Percentiles rank a stretch among this genome's conserved stretches.
These are phyloP conservation scores for Ditylenchus dipsaci DNA, from an alignment of 1,140 invertebrate genomes.

Conservation along the genomic window DNA sequence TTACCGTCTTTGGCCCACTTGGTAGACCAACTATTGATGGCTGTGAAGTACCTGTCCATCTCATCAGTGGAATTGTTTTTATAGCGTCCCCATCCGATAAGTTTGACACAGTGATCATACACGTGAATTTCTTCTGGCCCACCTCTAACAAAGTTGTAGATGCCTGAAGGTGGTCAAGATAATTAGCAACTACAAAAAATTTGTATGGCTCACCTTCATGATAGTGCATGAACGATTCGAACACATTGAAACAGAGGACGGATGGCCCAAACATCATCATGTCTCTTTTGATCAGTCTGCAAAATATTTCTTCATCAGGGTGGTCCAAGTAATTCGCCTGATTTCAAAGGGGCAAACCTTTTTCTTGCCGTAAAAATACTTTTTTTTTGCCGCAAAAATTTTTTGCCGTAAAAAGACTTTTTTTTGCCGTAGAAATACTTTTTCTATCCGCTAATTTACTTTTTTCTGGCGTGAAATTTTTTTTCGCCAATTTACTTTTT, in stretches of 20 bases:
- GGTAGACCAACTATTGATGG: conserved; percentile 23
- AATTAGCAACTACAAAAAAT: conserved; percentile 8
- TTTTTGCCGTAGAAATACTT: too few species aligned
- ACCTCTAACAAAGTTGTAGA: conserved; percentile 18
- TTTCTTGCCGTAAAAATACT: too few species aligned
- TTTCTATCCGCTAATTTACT: too few species aligned
- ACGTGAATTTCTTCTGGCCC: conserved; percentile 18
- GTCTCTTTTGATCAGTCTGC: background rate
- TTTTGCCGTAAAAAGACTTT: too few species aligned
- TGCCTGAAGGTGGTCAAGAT: conserved; percentile 12
- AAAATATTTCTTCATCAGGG: too few species aligned
- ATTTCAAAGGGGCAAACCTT: too few species aligned
- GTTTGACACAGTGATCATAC: conserved; percentile 29
- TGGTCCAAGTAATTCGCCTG: too few species aligned
- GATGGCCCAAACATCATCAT: background rate
- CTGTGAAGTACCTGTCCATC: background rate
- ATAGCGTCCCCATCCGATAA: conserved; percentile 25
- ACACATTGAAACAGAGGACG: conserved; percentile 28
- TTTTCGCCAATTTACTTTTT: too few species aligned
- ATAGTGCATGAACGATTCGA: conserved; percentile 30
- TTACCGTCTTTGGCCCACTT: conserved; percentile 21
- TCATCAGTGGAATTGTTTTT: background rate
- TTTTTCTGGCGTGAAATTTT: too few species aligned
- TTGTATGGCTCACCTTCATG: conserved; percentile 11
- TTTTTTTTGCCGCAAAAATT: too few species aligned